phyloP scores from a whole-genome alignment of 2,797 vertebrate species.

The Sus cebifrons region DNA sequence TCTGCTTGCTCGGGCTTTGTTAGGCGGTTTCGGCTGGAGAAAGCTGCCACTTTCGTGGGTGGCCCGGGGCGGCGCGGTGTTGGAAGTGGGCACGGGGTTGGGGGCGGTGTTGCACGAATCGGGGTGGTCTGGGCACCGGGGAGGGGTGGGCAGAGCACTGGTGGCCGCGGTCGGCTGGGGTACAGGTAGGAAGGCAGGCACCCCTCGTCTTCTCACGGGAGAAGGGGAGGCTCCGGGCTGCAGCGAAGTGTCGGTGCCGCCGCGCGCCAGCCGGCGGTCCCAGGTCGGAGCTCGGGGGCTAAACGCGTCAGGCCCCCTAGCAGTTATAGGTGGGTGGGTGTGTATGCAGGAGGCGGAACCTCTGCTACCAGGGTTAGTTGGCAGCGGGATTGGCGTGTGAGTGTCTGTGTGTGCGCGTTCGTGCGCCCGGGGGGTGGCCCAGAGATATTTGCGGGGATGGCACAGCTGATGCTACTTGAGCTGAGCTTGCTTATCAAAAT shows the following conservation, averaged over 20 bases:
- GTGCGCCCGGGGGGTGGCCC: background rate
- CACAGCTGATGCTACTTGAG: conserved; percentile 44
- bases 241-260: background rate
- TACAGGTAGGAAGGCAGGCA: conserved; percentile 82
- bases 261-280: background rate
- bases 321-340: background rate
- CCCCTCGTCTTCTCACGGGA: background rate
- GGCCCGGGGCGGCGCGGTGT: conserved; percentile 53
- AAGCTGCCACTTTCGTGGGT: conserved; percentile 66
- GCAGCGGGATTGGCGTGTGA: background rate
- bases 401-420: conserved; percentile 1
- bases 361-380: conserved; percentile 8
- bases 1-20: conserved; percentile 69
- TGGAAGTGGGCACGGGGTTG: conserved; percentile 24
- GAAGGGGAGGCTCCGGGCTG: conserved; percentile 8
- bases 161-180: conserved; percentile 43
- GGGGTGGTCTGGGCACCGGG: background rate
- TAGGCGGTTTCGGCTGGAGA: conserved; percentile 39
- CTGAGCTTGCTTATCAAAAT: conserved; percentile 53
- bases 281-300: background rate
- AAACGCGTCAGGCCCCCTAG: background rate
- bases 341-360: background rate
- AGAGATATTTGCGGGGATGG: background rate
- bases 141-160: conserved; percentile 54
- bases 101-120: conserved; percentile 45